Conservation (phyloP, 2,888 invertebrate species). For the Acanthosoma haemorrhoidale region DNA sequence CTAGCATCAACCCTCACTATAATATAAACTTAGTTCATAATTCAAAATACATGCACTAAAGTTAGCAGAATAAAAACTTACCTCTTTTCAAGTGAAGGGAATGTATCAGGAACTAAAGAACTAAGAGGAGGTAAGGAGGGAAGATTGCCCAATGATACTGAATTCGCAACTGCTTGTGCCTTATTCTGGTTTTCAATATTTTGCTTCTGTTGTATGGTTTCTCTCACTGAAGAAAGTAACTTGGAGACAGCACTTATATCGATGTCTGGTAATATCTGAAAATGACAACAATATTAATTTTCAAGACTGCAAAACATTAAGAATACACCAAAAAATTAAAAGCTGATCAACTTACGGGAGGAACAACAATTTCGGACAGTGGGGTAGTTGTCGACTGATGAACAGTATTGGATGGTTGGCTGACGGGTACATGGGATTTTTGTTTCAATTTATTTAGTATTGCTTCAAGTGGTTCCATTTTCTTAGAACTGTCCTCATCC, state of each 20-base stretch:
- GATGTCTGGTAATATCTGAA: slow-evolving; percentile 36
- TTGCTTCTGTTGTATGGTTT: slow-evolving; percentile 35
- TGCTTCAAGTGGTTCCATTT: slow-evolving; percentile 28
- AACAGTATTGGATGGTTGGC: neutral
- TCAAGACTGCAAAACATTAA: neutral
- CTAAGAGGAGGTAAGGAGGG: neutral
- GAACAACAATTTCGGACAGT: neutral
- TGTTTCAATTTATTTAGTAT: slow-evolving; percentile 32
- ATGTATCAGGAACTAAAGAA: slow-evolving; percentile 5
- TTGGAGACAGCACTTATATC: slow-evolving; percentile 39
- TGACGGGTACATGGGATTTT: neutral
- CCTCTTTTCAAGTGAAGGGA: slow-evolving; percentile 22
- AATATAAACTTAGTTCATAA: neutral
- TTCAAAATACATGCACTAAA: too few relatives aligned
- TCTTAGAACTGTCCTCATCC: slow-evolving; percentile 49
- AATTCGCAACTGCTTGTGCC: neutral
- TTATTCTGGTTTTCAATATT: neutral
- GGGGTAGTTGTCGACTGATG: neutral
- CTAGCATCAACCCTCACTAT: too few relatives aligned
- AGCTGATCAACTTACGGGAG: neutral
- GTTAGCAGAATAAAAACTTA: neutral
- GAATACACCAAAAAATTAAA: neutral
- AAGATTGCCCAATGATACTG: neutral
- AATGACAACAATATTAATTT: neutral
- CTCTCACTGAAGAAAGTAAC: slow-evolving; percentile 38